Evolutionary conservation across 2,113 vertebrate genomes (phyloP).

Genomic region (Equus quagga): DNA sequence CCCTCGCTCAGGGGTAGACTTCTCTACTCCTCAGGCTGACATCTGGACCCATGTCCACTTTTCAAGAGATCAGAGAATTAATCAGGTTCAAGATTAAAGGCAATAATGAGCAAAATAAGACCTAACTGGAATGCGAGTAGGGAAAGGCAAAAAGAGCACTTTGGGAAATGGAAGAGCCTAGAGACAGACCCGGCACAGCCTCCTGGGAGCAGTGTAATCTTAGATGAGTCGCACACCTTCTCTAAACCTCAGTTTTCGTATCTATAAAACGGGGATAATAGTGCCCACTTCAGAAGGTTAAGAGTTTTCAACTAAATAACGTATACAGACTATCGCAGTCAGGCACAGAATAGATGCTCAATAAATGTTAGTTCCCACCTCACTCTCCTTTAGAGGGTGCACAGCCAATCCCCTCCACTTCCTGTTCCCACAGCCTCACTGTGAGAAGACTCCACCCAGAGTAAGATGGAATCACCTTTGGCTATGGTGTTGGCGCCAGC

Average conservation of each 20-base stretch:
- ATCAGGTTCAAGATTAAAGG: slow-evolving; percentile 43
- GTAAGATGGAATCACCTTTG: not conserved
- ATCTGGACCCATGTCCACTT: not conserved
- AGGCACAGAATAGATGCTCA: not conserved
- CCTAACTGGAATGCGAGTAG: not conserved
- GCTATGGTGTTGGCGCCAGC: not conserved
- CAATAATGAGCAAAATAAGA: not conserved
- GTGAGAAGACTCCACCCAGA: not conserved
- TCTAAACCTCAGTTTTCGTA: not conserved
- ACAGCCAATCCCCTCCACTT: not conserved
- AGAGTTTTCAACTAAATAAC: not conserved
- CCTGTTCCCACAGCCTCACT: not conserved
- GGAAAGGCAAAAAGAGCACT: not conserved
- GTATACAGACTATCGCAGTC: not conserved
- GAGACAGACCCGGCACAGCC: not conserved
- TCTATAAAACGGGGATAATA: not conserved
- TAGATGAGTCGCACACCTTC: not conserved
- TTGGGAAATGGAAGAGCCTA: not conserved
- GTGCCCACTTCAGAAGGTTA: not conserved
- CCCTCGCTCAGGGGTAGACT: not conserved
- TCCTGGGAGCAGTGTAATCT: not conserved
- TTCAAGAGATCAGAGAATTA: not conserved
- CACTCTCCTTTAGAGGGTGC: not conserved
- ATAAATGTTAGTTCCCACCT: not conserved
- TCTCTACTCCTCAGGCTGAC: not conserved